Evolutionary conservation across 1,140 invertebrate species (phyloP).

Genomic region (Hyles euphorbiae): DNA sequence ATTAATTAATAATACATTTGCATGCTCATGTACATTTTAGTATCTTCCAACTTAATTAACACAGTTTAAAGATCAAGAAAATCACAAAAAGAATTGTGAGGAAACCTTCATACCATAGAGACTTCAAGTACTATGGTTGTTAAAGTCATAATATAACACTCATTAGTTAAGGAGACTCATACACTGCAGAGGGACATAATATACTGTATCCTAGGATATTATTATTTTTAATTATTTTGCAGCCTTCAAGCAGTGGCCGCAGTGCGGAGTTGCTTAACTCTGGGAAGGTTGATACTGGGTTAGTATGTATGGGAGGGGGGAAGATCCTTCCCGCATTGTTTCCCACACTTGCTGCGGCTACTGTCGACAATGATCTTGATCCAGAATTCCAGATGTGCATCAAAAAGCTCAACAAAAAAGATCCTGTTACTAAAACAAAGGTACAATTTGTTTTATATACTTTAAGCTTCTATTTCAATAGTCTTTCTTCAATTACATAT

Average conservation of each 20-base stretch:
- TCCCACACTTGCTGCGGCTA: constrained; percentile 34
- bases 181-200: no score
- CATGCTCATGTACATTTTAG: no score
- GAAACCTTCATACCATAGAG: no score
- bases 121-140: no score
- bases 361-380: not conserved
- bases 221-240: not conserved
- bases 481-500: not conserved
- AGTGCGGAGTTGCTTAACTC: constrained; percentile 49
- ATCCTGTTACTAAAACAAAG: constrained; percentile 62
- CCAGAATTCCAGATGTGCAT: constrained; percentile 47
- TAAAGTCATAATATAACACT: no score
- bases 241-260: constrained; percentile 63
- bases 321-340: constrained; percentile 43
- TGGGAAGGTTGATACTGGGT: constrained; percentile 24
- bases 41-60: no score
- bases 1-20: no score
- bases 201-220: no score
- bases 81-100: no score
- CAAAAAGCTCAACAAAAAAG: constrained; percentile 64
- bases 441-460: constrained; percentile 20
- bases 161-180: no score
- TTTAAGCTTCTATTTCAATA: not conserved
- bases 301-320: constrained; percentile 21
- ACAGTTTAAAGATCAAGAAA: no score